Evolutionary conservation across 2,113 vertebrate species (phyloP), one percentile per base, ranked within the genome.

Genomic region (Aptenodytes patagonicus): DNA sequence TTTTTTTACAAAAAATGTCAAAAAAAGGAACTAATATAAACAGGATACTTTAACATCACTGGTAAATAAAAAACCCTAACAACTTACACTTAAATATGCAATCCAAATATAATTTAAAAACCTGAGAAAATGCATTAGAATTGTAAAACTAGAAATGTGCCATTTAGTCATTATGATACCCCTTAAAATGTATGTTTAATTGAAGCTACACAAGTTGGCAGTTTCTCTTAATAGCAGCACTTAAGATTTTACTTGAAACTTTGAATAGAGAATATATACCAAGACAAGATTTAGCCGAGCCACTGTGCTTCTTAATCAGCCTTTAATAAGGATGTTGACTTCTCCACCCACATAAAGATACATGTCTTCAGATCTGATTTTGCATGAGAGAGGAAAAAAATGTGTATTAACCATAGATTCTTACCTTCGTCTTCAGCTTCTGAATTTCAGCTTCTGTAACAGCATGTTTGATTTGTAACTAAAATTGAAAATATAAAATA

Each of bases 361-460:
- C 40, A 76, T 11, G 11, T 86, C 49, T 84, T 93, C 77, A 72
- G 72, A 81, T 78, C 55, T 61, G 79, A 95, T 83, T 84, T 83
- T 85, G 65, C 72, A 96, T 2, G 9, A 90, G 64, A 96, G 66
- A 96, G 69, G 60, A 79, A 91, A 85, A 96, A 68, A 46, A 1
- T 15, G 13, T 14, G n/a, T 57, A 95, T 57, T 65, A 93, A 55
- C 89, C 69, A 44, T 60, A 78, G 60, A 93, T 87, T 93, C 99
- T 98, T 99, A 99, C 99, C 99, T 99, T 99, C 82, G 98, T 99
- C 97, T 99, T 99, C 82, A 99, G 98, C 98, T 99, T 99, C 98
- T 99, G 99, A 98, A 99, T 99, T 98, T 99, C 99, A 91, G 99
- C 99, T 98, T 99, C 99, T 75, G 99, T 99, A 97, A 99, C 99